Evolutionary conservation across 35 echinoderm and acorn worm genomes (phyloP).

Genomic region (Stichopus chloronotus): DNA sequence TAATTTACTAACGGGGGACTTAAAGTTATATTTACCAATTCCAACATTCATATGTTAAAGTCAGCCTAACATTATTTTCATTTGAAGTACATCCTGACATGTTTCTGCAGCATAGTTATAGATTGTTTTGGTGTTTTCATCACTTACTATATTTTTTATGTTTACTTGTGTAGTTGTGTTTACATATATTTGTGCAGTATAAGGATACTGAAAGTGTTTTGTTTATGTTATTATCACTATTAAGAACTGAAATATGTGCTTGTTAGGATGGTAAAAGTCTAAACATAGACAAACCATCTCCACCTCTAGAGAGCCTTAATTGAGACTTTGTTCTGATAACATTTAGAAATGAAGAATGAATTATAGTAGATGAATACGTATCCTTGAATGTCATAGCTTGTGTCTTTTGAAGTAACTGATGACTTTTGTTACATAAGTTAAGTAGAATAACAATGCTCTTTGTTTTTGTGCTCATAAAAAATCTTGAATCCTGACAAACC

Average conservation of each 20-base stretch:
- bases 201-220: no score
- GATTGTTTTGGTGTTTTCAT: background rate
- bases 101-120: background rate
- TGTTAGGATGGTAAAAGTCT: background rate
- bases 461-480: constrained; percentile 8
- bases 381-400: background rate
- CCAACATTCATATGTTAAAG: background rate
- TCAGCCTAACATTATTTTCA: background rate
- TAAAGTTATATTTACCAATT: background rate
- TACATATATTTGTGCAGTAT: no score
- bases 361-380: no score
- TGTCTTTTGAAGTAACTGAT: background rate
- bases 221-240: background rate
- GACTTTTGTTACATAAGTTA: constrained; percentile 3
- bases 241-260: background rate
- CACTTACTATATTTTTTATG: background rate
- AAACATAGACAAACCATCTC: constrained; percentile 12
- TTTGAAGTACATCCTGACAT: background rate
- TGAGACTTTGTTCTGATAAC: background rate
- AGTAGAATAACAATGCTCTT: background rate
- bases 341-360: background rate
- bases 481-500: constrained; percentile 2
- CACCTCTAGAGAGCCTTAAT: background rate
- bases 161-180: no score
- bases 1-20: background rate